Conservation (phyloP, 1,140 invertebrate genomes). For the Dufourea novaeangliae region DNA sequence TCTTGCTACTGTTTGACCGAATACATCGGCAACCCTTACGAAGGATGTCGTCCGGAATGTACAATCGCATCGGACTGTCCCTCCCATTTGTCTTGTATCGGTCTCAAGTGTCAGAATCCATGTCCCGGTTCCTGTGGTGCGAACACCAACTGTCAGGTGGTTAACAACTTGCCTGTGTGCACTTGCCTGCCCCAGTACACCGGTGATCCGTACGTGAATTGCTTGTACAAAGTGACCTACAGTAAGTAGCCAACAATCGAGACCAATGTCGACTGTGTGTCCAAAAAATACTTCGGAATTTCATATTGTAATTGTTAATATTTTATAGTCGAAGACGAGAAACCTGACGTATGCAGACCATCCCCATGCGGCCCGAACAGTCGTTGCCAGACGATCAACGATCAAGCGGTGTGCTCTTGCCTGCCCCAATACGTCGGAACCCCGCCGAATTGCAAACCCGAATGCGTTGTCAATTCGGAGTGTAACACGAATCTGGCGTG, state of each 20-base stretch:
- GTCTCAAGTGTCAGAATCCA: slow-evolving; percentile 88
- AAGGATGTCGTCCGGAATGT: slow-evolving; percentile 89
- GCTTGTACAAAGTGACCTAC: slow-evolving; percentile 78
- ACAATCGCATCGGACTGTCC: slow-evolving; percentile 88
- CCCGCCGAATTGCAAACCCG: slow-evolving; percentile 88
- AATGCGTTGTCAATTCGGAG: slow-evolving; percentile 89
- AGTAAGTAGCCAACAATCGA: slow-evolving; percentile 73
- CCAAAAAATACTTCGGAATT: too few species aligned
- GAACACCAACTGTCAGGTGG: slow-evolving; percentile 88
- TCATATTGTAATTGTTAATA: too few species aligned
- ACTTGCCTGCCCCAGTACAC: slow-evolving; percentile 87
- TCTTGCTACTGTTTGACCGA: slow-evolving; percentile 87
- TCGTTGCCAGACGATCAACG: slow-evolving; percentile 84
- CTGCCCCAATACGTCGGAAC: slow-evolving; percentile 86
- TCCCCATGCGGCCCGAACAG: slow-evolving; percentile 91
- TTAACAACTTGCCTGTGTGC: slow-evolving; percentile 88
- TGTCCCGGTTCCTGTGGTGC: slow-evolving; percentile 89
- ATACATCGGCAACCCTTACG: slow-evolving; percentile 88
- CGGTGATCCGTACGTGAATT: slow-evolving; percentile 88
- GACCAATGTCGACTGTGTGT: not conserved
- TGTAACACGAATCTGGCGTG: slow-evolving; percentile 87
- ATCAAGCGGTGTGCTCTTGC: slow-evolving; percentile 89
- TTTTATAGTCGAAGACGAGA: slow-evolving; percentile 43
- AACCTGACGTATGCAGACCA: slow-evolving; percentile 85
- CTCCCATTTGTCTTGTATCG: slow-evolving; percentile 87